These are phyloP conservation scores for Platalea minor DNA, from an alignment of 2,797 vertebrate genomes.

Conservation along the genomic window DNA sequence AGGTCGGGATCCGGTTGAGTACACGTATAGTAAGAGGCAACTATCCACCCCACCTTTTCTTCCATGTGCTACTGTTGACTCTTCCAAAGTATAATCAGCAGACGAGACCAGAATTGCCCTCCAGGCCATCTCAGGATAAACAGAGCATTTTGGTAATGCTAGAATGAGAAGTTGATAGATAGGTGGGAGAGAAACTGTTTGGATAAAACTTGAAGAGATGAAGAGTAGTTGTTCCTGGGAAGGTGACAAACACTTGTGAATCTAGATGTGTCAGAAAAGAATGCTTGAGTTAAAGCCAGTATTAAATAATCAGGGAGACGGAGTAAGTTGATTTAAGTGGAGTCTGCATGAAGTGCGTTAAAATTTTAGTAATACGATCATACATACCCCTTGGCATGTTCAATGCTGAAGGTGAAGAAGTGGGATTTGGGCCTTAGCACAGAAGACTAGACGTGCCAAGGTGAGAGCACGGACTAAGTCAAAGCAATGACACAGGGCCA, in stretches of 20 bases:
- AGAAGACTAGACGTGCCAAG: fast-evolving
- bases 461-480: not conserved
- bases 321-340: not conserved
- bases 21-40: not conserved
- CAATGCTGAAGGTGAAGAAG: not conserved
- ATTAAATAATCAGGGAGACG: not conserved
- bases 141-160: not conserved
- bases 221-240: not conserved
- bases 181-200: not conserved
- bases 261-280: not conserved
- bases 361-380: not conserved
- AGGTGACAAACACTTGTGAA: not conserved
- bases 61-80: not conserved
- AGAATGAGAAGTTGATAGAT: not conserved
- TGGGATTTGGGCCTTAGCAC: not conserved
- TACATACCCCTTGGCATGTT: not conserved
- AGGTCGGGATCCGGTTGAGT: not conserved
- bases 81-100: not conserved
- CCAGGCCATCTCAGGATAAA: not conserved
- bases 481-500: not conserved
- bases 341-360: not conserved
- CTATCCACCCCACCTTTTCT: not conserved
- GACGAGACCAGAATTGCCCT: not conserved
- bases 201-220: not conserved
- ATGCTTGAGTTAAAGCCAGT: not conserved